phyloP scores from a whole-genome alignment of 2,113 vertebrate genomes.

The Ictalurus furcatus region DNA sequence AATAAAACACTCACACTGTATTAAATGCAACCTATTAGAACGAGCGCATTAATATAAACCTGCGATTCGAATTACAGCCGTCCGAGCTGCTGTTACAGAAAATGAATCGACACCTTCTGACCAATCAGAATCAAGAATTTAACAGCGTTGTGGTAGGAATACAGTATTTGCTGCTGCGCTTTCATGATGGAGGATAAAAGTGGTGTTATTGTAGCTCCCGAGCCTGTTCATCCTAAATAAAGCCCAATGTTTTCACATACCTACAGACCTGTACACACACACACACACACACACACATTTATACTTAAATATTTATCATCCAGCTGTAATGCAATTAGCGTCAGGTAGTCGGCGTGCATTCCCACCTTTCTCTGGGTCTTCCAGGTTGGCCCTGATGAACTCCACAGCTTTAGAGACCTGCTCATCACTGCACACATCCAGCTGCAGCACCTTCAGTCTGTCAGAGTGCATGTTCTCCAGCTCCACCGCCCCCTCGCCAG shows the following conservation, averaged over 20 bases:
- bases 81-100: no score
- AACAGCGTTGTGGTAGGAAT: background rate
- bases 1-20: no score
- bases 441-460: constrained; percentile 81
- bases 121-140: background rate
- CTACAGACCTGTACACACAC: no score
- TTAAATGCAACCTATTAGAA: no score
- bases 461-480: constrained; percentile 76
- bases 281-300: background rate
- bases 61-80: no score
- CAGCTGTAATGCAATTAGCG: background rate
- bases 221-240: background rate
- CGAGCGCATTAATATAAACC: no score
- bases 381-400: constrained; percentile 71
- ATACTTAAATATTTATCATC: background rate
- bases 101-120: no score
- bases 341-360: background rate
- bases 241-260: no score
- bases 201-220: background rate
- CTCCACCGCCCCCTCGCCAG: constrained; percentile 73
- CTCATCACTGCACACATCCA: constrained; percentile 84
- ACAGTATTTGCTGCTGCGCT: background rate
- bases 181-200: background rate
- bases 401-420: constrained; percentile 76
- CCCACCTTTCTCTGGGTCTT: constrained; percentile 74